phyloP scores from a whole-genome alignment of 2,888 invertebrate species.

The Cheilosia variabilis region DNA sequence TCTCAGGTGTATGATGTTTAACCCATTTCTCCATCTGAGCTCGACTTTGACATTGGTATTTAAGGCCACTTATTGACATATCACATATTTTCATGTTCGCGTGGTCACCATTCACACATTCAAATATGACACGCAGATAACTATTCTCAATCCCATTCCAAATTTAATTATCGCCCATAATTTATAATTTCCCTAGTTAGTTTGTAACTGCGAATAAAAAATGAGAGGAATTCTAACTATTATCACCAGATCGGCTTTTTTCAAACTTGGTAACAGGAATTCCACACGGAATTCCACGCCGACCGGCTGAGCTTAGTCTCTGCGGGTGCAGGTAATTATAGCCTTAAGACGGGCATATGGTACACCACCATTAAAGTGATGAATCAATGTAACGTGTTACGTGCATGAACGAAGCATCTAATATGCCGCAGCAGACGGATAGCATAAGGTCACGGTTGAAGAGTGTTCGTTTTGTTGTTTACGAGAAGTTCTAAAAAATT shows the following conservation, averaged over 20 bases:
- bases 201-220: constrained; percentile 23
- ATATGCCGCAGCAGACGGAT: constrained; percentile 19
- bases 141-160: constrained; percentile 1
- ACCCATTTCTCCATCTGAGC: not conserved
- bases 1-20: constrained; percentile 3
- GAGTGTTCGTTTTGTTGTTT: constrained; percentile 29
- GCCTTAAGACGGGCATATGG: constrained; percentile 7
- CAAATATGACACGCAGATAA: not conserved
- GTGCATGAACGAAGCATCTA: constrained; percentile 46
- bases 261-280: constrained; percentile 10
- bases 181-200: constrained; percentile 20
- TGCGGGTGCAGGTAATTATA: constrained; percentile 37
- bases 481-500: not conserved
- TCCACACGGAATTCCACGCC: constrained; percentile 13
- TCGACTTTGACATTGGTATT: constrained; percentile 1
- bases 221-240: constrained; percentile 9
- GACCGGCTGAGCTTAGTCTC: not conserved
- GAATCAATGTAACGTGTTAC: constrained; percentile 57
- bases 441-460: constrained; percentile 49
- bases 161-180: constrained; percentile 40
- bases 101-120: not conserved
- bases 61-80: constrained; percentile 2
- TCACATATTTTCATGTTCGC: not conserved
- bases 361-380: constrained; percentile 30
- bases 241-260: constrained; percentile 9